Conservation (phyloP, 2,113 vertebrate genomes). For the Machaerirhynchus nigripectus region DNA sequence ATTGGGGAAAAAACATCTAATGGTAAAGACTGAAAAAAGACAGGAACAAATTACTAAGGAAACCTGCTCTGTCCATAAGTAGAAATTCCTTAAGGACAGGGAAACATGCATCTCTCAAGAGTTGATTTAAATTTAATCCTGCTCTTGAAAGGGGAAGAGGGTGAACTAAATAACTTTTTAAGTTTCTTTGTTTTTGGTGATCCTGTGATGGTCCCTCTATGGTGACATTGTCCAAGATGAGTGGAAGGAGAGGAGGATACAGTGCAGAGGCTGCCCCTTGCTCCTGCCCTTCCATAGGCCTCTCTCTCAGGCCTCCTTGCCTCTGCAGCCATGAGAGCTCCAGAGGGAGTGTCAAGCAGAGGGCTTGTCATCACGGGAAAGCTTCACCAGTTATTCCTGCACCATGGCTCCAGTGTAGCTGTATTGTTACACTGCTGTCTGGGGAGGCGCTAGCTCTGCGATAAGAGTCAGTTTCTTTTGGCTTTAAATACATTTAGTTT, state of each 20-base stretch:
- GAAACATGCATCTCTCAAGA: background rate
- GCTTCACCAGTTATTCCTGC: background rate
- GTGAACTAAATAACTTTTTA: background rate
- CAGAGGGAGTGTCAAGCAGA: background rate
- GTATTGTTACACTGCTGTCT: background rate
- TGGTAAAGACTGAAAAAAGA: background rate
- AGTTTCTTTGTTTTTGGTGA: background rate
- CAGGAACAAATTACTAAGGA: background rate
- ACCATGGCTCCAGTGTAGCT: background rate
- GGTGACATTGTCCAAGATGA: background rate
- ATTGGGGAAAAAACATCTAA: background rate
- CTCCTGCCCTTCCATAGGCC: background rate
- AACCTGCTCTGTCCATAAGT: background rate
- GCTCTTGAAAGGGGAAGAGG: background rate
- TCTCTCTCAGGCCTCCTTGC: background rate
- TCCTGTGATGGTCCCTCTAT: background rate
- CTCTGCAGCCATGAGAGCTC: background rate
- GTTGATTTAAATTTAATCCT: background rate
- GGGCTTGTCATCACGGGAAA: background rate
- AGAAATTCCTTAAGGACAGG: background rate
- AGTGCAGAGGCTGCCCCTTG: background rate
- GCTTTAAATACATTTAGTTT: background rate
- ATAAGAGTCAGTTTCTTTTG: background rate
- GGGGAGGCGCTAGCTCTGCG: background rate
- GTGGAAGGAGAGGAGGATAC: background rate